Base-by-base conservation (phyloP, 2,888 invertebrate genomes). In the Stegana nigrithorax region DNA sequence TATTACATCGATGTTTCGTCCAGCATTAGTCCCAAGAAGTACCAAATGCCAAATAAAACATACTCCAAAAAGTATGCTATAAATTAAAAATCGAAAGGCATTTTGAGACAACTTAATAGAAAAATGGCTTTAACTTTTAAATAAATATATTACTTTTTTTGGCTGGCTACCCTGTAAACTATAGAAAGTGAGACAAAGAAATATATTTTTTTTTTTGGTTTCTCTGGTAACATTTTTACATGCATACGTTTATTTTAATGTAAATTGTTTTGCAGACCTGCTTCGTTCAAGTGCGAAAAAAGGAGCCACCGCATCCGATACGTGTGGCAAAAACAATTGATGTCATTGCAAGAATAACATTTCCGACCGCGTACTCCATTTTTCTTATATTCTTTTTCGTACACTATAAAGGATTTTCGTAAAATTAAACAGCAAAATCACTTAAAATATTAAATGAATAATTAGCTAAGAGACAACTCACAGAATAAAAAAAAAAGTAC, bases 321-420 rank as follows among this genome's bases (percentile, higher is more conserved):
- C 90, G 95, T 79, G 94, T 96, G 81, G 96, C 96, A 77, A 96
- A 96, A 88, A 95, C 95, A 66, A 96, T 96, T 86, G 95, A 96
- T 88, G 95, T 95, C 78, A 95, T 96, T 84, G 95, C 96, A 66
- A 91, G 96, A 86, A 94, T 96, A 86, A 95, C 95, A 78, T 96
- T 96, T 89, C 96, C 96, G 78, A 91, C 93, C 79, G 95, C 96
- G 83, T 96, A 94, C 87, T 92, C 94, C 84, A 91, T 95, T 85
- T 96, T 96, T 88, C 91, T 96, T 83, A 93, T 95, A 86, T 96
- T 95, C 89, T 96, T 96, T 90, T 96, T 96, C 89, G 93, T 95
- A 83, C 94, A 94, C 89, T 95, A 95, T 88, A 94, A 94, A 87
- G 93, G 93, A 87, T 93, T 92, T 81, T 85, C 86, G 79, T 86